phyloP scores from a whole-genome alignment of 2,113 vertebrate species.

The Toxostoma redivivum region DNA sequence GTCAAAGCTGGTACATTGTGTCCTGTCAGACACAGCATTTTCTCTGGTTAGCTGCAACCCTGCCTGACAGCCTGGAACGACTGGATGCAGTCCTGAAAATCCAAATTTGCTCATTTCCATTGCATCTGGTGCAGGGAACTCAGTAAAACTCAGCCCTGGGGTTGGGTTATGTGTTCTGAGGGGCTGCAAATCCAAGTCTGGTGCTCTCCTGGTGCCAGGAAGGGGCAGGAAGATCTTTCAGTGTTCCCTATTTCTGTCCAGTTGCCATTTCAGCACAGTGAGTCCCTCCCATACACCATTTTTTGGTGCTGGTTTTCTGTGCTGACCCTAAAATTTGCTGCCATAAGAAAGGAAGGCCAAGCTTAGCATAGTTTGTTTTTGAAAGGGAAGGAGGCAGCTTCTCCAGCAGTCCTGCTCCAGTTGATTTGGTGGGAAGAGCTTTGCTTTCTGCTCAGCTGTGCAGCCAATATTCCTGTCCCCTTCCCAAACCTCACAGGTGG shows the following conservation, averaged over 20 bases:
- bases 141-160: not conserved
- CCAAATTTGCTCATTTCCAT: not conserved
- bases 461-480: not conserved
- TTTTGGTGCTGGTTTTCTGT: not conserved
- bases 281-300: rapidly evolving
- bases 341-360: not conserved
- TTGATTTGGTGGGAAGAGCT: not conserved
- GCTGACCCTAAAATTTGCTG: not conserved
- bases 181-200: not conserved
- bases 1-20: not conserved
- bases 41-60: not conserved
- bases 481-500: not conserved
- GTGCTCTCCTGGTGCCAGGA: not conserved
- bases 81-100: not conserved
- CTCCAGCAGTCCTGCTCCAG: not conserved
- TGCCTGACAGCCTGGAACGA: not conserved
- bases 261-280: not conserved
- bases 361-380: not conserved
- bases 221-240: not conserved
- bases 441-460: not conserved
- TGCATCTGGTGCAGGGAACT: not conserved
- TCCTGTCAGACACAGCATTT: not conserved
- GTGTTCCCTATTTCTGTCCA: rapidly evolving
- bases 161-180: not conserved
- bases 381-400: not conserved